A percentile compares a stretch with the other conserved stretches of the same genome.
Conservation (phyloP, 1,140 invertebrate genomes). For the Dinoponera quadriceps region DNA sequence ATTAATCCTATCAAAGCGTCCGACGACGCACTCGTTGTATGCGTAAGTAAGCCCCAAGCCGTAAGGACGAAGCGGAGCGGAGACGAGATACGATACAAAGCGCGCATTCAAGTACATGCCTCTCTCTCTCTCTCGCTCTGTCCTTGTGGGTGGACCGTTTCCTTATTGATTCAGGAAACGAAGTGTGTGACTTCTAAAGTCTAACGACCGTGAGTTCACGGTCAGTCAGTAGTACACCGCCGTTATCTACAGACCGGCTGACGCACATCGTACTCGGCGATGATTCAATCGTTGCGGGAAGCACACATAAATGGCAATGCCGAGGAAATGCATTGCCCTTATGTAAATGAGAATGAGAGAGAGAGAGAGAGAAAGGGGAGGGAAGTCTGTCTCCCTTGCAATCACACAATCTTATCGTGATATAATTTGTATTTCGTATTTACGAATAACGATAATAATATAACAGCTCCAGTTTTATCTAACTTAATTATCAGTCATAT, state of each 20-base stretch:
- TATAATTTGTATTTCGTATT: too few species aligned
- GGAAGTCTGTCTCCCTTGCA: too few species aligned
- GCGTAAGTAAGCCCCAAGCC: constrained; percentile 12
- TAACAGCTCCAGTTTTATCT: too few species aligned
- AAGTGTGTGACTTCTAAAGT: constrained; percentile 25
- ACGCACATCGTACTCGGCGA: background rate
- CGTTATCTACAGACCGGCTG: constrained; percentile 1
- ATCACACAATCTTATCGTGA: too few species aligned
- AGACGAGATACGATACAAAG: constrained; percentile 14
- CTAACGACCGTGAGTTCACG: constrained; percentile 28
- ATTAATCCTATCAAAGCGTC: constrained; percentile 38
- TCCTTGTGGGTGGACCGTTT: constrained; percentile 24
- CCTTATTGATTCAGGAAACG: constrained; percentile 55
- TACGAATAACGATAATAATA: too few species aligned
- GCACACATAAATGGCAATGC: background rate
- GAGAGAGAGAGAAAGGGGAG: too few species aligned
- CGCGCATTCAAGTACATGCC: constrained; percentile 28
- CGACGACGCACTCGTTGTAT: background rate
- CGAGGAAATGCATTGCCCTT: background rate
- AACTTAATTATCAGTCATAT: too few species aligned
- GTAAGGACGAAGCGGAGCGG: background rate
- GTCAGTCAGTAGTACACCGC: background rate
- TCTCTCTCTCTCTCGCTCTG: background rate
- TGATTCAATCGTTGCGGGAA: constrained; percentile 26
- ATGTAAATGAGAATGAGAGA: background rate